Conservation (phyloP, 2,888 invertebrate genomes). For the Carabus problematicus region DNA sequence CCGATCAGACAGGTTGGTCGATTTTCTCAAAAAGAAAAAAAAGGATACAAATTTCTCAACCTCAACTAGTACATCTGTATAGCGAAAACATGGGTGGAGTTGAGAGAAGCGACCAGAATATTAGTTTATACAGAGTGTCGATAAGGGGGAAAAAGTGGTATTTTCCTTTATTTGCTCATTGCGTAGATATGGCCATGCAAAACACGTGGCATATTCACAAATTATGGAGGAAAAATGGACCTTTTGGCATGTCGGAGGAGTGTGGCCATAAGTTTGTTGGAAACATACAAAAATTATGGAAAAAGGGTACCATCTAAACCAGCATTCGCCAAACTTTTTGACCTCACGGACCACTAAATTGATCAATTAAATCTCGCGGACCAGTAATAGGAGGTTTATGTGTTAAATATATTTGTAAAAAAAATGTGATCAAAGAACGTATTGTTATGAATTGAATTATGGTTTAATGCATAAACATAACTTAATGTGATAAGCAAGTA, state of each 20-base stretch:
- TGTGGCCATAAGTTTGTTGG: background rate
- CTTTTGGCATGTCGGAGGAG: background rate
- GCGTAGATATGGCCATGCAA: background rate
- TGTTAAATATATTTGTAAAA: too few relatives aligned
- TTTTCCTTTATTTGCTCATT: background rate
- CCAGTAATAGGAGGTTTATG: too few relatives aligned
- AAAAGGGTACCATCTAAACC: background rate
- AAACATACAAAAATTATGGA: background rate
- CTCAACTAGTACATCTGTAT: background rate
- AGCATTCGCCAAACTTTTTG: too few relatives aligned
- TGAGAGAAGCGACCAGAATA: background rate
- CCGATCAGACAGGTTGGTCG: background rate
- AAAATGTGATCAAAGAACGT: too few relatives aligned
- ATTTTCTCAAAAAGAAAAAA: slow-evolving; percentile 2
- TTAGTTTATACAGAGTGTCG: background rate
- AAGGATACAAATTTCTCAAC: background rate
- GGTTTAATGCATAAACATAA: too few relatives aligned
- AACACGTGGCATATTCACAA: background rate
- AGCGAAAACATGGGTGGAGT: slow-evolving; percentile 3
- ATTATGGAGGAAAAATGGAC: background rate
- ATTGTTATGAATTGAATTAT: too few relatives aligned
- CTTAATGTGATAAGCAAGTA: too few relatives aligned
- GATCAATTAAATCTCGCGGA: too few relatives aligned
- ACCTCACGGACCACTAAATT: too few relatives aligned
- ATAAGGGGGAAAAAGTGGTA: background rate